Evolutionary conservation across 2,113 vertebrate genomes (phyloP), one percentile per base, ranked within the genome.

Genomic region (Oryctolagus cuniculus): DNA sequence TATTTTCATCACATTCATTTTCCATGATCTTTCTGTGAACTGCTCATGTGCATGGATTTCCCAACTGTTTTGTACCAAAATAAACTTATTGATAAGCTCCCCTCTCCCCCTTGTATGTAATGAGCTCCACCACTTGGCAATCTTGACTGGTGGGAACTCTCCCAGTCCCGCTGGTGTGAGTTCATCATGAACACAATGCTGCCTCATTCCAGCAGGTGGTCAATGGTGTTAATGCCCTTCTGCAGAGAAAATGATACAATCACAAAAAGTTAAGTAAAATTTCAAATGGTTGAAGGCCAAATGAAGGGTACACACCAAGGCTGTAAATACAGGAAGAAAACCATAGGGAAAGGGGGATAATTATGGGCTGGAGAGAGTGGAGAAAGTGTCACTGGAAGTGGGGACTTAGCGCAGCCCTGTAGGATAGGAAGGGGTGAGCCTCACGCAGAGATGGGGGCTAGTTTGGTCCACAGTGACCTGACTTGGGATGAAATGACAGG

Each of bases 51-150:
- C 55, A 58, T 58, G 13, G 55, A 58, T 58, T 58, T 58, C 55
- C 15, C 55, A 58, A 58, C 55, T 58, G 44, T 58, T 58, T 58
- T 58, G 55, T 58, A 21, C 55, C 55, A 58, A 58, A 58, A 58
- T 58, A 58, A 15, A 58, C 55, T 58, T 19, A 58, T 58, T 16
- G 19, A 17, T 58, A 58, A 21, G 19, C 55, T 58, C 55, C 6
- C 55, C 19, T 58, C 4, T 16, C 13, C 19, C 38, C 1, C 36
- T 31, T 2, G 5, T 3, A 49, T 0, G 11, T 21, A 63, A 13
- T 2, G 38, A 73, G 44, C 6, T 49, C 63, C 21, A 58, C 10
- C 29, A 31, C 24, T 61, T 44, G 55, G 12, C 1, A 58, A 19
- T 29, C 49, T 85, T 31, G 61, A 25, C 38, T 31, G 13, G 17